A percentile compares a stretch with the other conserved stretches of the same genome.
Conservation (phyloP, 2,797 vertebrate genomes). For the Cirrhinus molitorella region DNA sequence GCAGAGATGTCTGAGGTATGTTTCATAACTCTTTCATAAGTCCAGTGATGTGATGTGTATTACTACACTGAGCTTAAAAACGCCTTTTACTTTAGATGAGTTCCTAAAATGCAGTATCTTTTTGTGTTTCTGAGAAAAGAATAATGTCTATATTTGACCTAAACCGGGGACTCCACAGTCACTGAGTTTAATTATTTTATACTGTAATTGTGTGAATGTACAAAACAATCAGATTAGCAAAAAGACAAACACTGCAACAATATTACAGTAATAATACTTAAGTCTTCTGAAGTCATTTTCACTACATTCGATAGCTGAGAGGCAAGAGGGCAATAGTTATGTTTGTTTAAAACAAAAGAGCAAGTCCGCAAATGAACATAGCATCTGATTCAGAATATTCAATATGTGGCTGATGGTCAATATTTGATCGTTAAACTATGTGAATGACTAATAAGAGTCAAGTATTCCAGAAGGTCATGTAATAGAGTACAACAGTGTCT, state of each 20-base stretch:
- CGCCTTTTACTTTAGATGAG: neutral
- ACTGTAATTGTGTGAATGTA: neutral
- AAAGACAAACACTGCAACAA: neutral
- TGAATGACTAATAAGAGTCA: neutral
- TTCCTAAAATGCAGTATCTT: neutral
- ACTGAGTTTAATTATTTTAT: neutral
- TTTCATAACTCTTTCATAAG: constrained; percentile 68
- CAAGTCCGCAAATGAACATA: neutral
- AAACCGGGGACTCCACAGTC: neutral
- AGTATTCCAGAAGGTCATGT: neutral
- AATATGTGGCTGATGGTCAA: neutral
- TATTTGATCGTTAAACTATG: no score
- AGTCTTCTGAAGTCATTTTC: neutral
- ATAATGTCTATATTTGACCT: neutral
- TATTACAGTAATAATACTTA: neutral
- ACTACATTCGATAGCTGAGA: neutral
- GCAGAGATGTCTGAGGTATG: constrained; percentile 64
- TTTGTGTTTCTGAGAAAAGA: neutral
- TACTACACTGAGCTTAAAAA: constrained; percentile 49
- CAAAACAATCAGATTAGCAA: neutral
- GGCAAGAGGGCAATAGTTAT: neutral
- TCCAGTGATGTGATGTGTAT: constrained; percentile 72
- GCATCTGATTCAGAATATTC: neutral
- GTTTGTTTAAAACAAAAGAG: neutral
- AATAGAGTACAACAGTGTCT: no score